Evolutionary conservation across 1,140 invertebrate genomes (phyloP), one percentile per base, ranked within the genome.

Genomic region (Palaemon carinicauda): DNA sequence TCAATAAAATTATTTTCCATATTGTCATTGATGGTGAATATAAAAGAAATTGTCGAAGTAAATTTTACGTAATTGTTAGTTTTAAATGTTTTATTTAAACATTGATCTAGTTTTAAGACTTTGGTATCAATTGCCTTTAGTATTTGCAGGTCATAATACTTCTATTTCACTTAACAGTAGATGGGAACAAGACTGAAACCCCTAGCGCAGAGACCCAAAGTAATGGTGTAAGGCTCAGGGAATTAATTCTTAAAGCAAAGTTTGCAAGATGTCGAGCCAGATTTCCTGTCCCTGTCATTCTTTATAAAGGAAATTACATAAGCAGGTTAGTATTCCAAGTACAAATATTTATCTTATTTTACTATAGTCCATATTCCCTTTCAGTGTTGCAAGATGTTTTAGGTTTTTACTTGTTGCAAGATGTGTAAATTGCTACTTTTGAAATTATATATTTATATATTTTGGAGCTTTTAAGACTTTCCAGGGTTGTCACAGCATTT

Each of bases 261-360:
- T 91, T 93, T 90, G 94, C 93, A 29, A 92, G 95, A 88, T 96
- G 95, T 92, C 92, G 96, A 83, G 94, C 94, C 82, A 92, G 96
- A 90, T 96, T 96, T 92, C 95, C 95, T 50, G 91, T 96, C 54
- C 95, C 96, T 53, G 95, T 96, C 5, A 96, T 97, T 89, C 92
- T 96, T 71, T 96, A 94, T 90, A 94, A 95, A 86, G 95, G 95
- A 73, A 96, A 95, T 91, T 93, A 94, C 86, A 93, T 95, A 50
- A 95, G 94, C 91, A 93, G 92, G 91, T 92, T 90, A 92, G 69
- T 24, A 75, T 77, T 65, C 52, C 82, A 21, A 21, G 21, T 73
- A 29, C 4, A 10, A n/a, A 19, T 29, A 15, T 41, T n/a, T 27
- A 52, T 69, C 60, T n/a, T n/a, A n/a, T n/a, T n/a, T n/a, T 69